A percentile compares a stretch with the other conserved stretches of the same genome.
Conservation (phyloP, 2,113 vertebrate species). For the Myrmophylax atrothorax region DNA sequence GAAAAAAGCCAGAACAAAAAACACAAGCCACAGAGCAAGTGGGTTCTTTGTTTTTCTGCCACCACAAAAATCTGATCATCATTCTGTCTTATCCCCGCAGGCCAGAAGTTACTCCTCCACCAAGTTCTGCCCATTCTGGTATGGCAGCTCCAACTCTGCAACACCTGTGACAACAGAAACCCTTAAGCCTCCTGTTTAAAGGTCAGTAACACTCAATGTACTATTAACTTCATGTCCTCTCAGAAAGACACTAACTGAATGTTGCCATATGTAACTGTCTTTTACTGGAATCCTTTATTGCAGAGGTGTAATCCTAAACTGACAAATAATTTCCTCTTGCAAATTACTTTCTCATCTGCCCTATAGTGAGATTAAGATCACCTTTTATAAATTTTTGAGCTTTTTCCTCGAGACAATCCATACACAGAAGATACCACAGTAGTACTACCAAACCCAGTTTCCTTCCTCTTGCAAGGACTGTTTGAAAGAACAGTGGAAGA, state of each 20-base stretch:
- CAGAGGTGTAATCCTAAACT: background rate
- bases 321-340: background rate
- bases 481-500: background rate
- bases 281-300: background rate
- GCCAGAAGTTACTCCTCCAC: background rate
- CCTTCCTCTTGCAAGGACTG: background rate
- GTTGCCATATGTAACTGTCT: background rate
- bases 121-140: background rate
- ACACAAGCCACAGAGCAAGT: background rate
- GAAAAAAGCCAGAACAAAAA: background rate
- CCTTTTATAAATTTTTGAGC: background rate
- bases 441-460: background rate
- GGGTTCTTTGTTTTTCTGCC: constrained; percentile 2
- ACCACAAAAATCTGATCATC: background rate
- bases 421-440: background rate
- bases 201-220: background rate
- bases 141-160: background rate
- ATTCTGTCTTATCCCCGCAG: background rate
- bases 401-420: background rate
- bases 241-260: background rate
- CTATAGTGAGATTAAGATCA: background rate
- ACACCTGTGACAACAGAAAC: background rate
- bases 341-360: background rate
- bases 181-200: background rate
- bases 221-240: background rate